Evolutionary conservation across 2,888 invertebrate species (phyloP), one percentile per base, ranked within the genome.

Genomic region (Beris chalybata): DNA sequence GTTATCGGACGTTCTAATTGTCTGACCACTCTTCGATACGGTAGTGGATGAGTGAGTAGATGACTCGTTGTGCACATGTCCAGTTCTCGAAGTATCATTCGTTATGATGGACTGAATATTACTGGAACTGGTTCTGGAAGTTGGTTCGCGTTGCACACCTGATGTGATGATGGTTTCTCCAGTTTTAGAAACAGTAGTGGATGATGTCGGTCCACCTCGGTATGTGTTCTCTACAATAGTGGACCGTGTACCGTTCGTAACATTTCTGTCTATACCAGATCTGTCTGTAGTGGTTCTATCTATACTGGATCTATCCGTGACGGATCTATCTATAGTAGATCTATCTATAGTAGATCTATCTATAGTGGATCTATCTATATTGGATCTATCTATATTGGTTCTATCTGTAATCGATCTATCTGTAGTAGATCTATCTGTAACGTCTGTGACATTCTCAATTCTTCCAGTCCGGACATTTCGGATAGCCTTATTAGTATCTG

Each of bases 401-500:
- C 22, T 22, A 22, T 22, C 22, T 22, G 3, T 22, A 22, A 22
- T 22, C 22, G 22, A 22, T 22, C 22, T 48, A 48, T 48, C 45
- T 4, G 30, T 32, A 15, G 32, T 32, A 4, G 43, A 45, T 54
- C 54, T 43, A 29, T 64, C 64, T 13, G 64, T 54, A 29, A 45
- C 45, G 9, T 50, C 59, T 32, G 13, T 48, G 11, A 32, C 57
- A 30, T 64, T 53, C 13, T 64, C 54, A 47, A 55, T 64, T 11
- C 29, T 29, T 9, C 56, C 48, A n/a, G 54, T 64, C 9, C 13
- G 29, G 3, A 32, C 48, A 32, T 54, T 55, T 47, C 55, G 64
- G 48, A 64, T 47, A 12, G 64, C 22, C 55, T 65, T 64, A 11
- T 54, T 61, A 5, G 53, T 45, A 43, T 64, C 53, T 11, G 67